A percentile compares a stretch with the other conserved stretches of the same genome.
Conservation (phyloP, 2,797 vertebrate species). For the Pteropus rufus region DNA sequence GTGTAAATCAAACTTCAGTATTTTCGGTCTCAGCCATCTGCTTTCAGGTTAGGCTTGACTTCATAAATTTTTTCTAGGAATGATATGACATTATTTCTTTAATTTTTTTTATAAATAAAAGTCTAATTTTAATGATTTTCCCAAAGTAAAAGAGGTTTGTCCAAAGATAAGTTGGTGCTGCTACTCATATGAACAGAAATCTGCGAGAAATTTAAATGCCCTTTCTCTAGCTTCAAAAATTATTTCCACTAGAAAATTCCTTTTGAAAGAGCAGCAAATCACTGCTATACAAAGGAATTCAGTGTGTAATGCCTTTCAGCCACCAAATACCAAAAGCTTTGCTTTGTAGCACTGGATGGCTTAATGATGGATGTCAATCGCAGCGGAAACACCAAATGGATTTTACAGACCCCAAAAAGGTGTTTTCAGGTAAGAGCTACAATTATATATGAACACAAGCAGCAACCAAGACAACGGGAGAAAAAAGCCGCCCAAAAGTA, state of each 20-base stretch:
- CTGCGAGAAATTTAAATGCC: background rate
- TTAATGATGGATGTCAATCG: conserved; percentile 32
- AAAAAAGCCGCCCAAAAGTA: background rate
- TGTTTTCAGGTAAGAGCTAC: conserved; percentile 26
- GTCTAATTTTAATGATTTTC: background rate
- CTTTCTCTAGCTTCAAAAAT: conserved; percentile 27
- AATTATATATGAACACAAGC: background rate
- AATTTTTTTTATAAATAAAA: background rate
- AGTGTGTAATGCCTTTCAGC: background rate
- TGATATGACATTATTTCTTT: background rate
- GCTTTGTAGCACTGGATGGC: background rate
- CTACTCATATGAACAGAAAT: background rate
- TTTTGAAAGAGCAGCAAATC: conserved; percentile 45
- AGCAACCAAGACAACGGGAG: background rate
- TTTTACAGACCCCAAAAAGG: background rate
- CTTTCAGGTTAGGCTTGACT: background rate
- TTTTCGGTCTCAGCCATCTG: background rate
- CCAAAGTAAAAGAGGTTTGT: background rate
- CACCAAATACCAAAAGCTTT: background rate
- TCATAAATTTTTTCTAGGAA: conserved; percentile 17
- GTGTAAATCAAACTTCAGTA: background rate
- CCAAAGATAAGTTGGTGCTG: background rate
- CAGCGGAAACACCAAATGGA: background rate
- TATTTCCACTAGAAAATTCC: conserved; percentile 22
- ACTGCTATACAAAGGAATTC: conserved; percentile 20